A percentile compares a stretch with the other conserved stretches of the same genome.
phyloP scores from a whole-genome alignment of 2,797 vertebrate genomes.

The Gastrophryne carolinensis region DNA sequence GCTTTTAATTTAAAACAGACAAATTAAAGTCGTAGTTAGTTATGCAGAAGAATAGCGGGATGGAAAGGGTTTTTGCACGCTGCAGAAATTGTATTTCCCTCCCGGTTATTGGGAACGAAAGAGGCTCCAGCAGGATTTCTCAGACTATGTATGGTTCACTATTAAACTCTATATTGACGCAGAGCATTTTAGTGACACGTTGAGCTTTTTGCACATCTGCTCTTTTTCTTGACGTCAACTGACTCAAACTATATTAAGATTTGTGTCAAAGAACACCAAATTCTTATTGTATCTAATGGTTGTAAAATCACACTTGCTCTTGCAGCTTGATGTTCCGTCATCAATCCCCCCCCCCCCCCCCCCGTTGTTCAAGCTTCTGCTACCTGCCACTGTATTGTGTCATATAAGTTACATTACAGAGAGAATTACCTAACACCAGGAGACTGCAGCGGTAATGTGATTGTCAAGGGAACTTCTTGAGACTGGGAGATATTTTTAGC shows the following conservation, averaged over 20 bases:
- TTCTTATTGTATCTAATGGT: neutral
- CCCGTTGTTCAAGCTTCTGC: neutral
- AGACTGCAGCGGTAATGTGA: too few species aligned
- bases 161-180: slow-evolving; percentile 2
- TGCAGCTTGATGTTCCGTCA: neutral
- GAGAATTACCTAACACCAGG: too few species aligned
- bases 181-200: neutral
- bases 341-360: neutral
- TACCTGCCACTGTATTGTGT: neutral
- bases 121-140: neutral
- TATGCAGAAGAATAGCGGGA: slow-evolving; percentile 21
- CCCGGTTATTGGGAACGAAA: neutral
- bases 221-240: neutral
- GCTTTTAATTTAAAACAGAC: slow-evolving; percentile 47
- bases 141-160: neutral
- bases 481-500: too few species aligned
- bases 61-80: neutral
- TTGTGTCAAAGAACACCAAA: too few species aligned
- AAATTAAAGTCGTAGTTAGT: slow-evolving; percentile 28
- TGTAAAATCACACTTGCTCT: neutral
- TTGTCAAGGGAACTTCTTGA: too few species aligned
- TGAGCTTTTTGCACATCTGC: slow-evolving; percentile 1
- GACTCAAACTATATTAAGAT: neutral
- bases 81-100: neutral
- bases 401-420: too few species aligned